These are phyloP conservation scores for Avahi laniger DNA, from an alignment of 2,797 vertebrate species.

Conservation along the genomic window DNA sequence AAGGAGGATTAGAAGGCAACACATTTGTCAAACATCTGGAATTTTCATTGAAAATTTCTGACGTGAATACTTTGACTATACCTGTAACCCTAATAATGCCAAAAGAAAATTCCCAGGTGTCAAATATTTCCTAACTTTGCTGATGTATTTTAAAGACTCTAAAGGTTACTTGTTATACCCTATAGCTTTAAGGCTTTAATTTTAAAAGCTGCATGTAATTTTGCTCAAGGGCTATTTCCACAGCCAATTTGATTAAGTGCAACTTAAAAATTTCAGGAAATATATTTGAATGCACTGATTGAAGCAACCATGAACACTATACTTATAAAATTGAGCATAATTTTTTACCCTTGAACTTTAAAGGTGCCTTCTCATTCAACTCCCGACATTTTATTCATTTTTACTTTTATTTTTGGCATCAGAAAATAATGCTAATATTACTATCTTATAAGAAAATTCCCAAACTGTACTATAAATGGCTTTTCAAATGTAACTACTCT, in stretches of 20 bases:
- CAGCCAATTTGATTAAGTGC: conserved; percentile 68
- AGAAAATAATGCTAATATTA: conserved; percentile 17
- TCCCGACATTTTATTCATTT: neutral
- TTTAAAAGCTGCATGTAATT: conserved; percentile 71
- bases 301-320: conserved; percentile 40
- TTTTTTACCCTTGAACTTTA: conserved; percentile 53
- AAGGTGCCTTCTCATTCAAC: conserved; percentile 2
- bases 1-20: conserved; percentile 75
- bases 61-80: conserved; percentile 78
- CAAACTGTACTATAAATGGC: neutral
- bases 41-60: conserved; percentile 75
- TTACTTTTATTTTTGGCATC: conserved; percentile 28
- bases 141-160: conserved; percentile 78
- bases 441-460: conserved; percentile 19
- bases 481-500: neutral
- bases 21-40: conserved; percentile 82
- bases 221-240: conserved; percentile 73
- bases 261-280: conserved; percentile 65
- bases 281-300: conserved; percentile 53
- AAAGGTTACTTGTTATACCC: conserved; percentile 59
- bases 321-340: conserved; percentile 49
- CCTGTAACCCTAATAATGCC: conserved; percentile 68
- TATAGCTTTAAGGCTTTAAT: conserved; percentile 62
- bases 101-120: conserved; percentile 69
- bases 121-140: conserved; percentile 75